Conservation (phyloP, 2,113 vertebrate genomes). For the Phyllostomus discolor region DNA sequence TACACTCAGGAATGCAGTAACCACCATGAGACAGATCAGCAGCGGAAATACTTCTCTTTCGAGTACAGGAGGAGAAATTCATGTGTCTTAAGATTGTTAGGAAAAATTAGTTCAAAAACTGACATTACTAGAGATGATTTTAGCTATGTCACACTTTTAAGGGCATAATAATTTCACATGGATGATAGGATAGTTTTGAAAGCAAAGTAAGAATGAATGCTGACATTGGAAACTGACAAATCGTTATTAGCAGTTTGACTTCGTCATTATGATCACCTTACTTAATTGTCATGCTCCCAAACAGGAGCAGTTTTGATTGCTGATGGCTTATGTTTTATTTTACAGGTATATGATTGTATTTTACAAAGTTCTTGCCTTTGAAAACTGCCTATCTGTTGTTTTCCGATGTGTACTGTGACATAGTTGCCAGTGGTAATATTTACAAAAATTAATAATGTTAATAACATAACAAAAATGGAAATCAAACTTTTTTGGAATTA, state of each 20-base stretch:
- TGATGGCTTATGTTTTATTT: neutral
- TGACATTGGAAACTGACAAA: neutral
- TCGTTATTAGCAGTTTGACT: neutral
- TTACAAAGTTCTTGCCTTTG: neutral
- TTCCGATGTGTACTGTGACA: neutral
- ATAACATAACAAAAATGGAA: neutral
- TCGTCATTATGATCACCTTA: neutral
- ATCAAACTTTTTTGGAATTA: neutral
- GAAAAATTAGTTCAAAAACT: constrained; percentile 3
- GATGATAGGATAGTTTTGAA: neutral
- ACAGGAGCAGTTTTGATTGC: neutral
- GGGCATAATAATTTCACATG: neutral
- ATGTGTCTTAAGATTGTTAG: neutral
- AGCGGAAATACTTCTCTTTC: neutral
- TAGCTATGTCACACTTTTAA: neutral
- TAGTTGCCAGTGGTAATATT: neutral
- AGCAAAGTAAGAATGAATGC: neutral
- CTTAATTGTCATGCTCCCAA: neutral
- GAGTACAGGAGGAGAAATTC: neutral
- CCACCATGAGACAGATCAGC: neutral
- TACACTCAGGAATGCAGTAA: neutral
- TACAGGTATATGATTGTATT: neutral
- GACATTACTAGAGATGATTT: neutral
- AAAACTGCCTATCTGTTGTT: neutral
- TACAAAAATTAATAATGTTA: neutral